Evolutionary conservation across 2,113 vertebrate species (phyloP).

Genomic region (Perognathus longimembris): DNA sequence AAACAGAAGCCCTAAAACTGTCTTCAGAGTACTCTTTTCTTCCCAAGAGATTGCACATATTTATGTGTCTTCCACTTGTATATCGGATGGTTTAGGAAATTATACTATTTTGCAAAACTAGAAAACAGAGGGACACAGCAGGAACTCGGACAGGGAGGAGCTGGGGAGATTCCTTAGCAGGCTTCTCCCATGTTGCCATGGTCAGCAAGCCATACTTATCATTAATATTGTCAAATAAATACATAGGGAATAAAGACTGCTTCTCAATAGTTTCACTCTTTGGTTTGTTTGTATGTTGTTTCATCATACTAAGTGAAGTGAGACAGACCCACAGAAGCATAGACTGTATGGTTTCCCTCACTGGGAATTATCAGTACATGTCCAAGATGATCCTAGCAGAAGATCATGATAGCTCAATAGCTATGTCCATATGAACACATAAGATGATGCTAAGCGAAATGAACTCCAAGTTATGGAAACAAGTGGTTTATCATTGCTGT

Average conservation of each 20-base stretch:
- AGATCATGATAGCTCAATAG: no score
- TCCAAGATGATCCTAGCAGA: no score
- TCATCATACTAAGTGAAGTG: no score
- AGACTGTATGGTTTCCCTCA: no score
- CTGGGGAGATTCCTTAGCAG: neutral
- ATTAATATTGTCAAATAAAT: neutral
- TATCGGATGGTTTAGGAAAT: conserved; percentile 18
- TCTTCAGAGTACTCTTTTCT: neutral
- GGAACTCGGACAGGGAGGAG: neutral
- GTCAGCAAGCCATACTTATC: neutral
- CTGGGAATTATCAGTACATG: no score
- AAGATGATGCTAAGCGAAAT: no score
- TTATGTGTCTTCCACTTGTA: neutral
- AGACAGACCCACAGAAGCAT: no score
- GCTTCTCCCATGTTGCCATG: neutral
- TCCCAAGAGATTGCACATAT: neutral
- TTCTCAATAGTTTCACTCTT: neutral
- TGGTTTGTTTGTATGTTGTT: conserved; percentile 17
- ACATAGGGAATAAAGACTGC: conserved; percentile 3
- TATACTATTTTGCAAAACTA: neutral
- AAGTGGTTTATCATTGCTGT: no score
- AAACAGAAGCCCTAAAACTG: neutral
- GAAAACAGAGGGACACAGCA: neutral
- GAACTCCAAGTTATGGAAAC: no score
- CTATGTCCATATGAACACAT: no score